These are phyloP conservation scores for Balaenoptera acutorostrata DNA, from an alignment of 2,113 vertebrate genomes.

Conservation along the genomic window DNA sequence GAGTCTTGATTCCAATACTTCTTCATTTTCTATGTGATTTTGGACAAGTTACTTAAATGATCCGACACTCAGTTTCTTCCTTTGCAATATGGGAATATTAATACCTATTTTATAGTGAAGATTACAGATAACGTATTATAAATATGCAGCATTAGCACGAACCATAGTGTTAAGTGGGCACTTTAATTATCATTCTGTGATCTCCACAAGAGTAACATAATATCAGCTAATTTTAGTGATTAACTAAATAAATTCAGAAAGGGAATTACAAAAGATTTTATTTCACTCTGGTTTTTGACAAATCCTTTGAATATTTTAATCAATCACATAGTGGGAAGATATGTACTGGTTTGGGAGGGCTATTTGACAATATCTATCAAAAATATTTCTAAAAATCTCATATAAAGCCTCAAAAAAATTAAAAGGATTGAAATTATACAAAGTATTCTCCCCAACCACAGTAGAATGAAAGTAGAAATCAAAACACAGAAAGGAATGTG, in stretches of 20 bases:
- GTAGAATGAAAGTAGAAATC: neutral
- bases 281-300: neutral
- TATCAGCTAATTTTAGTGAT: neutral
- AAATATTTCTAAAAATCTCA: neutral
- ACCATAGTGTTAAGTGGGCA: neutral
- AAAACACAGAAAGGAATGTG: neutral
- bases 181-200: neutral
- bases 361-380: neutral
- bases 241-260: neutral
- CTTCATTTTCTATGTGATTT: neutral
- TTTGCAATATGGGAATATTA: neutral
- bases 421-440: neutral
- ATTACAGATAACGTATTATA: neutral
- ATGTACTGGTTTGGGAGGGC: neutral
- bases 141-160: neutral
- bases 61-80: neutral
- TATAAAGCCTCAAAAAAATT: neutral
- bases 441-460: neutral
- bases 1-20: neutral
- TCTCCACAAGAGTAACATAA: neutral
- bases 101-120: neutral
- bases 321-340: neutral
- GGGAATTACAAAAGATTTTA: neutral
- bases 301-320: neutral
- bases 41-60: neutral